Evolutionary conservation across 1,140 invertebrate genomes (phyloP).

Genomic region (Leptopilina clavipes): DNA sequence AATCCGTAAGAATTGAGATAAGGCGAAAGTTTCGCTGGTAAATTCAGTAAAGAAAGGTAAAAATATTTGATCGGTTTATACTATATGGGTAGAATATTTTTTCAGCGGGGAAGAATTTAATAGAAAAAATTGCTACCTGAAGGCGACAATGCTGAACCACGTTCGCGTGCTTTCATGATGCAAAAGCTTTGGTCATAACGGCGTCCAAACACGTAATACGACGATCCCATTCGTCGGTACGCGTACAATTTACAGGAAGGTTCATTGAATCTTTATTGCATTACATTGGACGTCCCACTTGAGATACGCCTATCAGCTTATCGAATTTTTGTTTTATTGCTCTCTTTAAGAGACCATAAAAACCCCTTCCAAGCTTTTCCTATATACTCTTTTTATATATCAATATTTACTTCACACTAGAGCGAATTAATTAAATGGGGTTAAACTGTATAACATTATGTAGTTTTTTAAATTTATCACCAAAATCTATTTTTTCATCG

Average conservation of each 20-base stretch:
- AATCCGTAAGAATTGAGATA: no score
- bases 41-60: no score
- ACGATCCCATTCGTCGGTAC: conserved; percentile 15
- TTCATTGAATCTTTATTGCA: conserved; percentile 30
- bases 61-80: no score
- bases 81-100: no score
- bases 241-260: conserved; percentile 22
- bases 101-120: background rate
- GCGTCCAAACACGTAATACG: conserved; percentile 32
- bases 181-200: conserved; percentile 11
- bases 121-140: conserved; percentile 6
- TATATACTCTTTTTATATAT: background rate
- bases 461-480: no score
- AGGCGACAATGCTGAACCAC: conserved; percentile 8
- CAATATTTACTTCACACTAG: background rate
- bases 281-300: conserved; percentile 15
- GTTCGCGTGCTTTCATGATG: conserved; percentile 33
- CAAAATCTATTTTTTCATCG: no score
- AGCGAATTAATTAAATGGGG: background rate
- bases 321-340: conserved; percentile 14
- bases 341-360: background rate
- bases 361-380: background rate
- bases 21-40: no score
- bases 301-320: conserved; percentile 5
- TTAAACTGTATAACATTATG: no score